Evolutionary conservation across 2,888 invertebrate genomes (phyloP), one percentile per base, ranked within the genome.

Genomic region (Dolichopus griseipennis): DNA sequence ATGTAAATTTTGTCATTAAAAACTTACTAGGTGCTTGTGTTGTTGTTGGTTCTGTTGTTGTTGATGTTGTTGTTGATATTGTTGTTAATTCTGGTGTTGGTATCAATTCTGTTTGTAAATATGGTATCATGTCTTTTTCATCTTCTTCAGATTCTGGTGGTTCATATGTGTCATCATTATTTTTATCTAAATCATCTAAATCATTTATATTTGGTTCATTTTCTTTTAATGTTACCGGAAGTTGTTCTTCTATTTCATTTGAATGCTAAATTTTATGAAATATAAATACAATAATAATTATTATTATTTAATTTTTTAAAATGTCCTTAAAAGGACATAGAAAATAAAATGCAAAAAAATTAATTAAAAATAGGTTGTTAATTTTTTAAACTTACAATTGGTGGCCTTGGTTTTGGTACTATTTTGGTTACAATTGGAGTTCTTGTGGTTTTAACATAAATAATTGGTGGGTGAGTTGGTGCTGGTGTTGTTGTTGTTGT

Each of bases 41-140:
- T 75, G 88, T 87, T 69, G 85, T 82, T 67, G 84, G 84, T 74
- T 83, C 83, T 70, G 85, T 78, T 43, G 88, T 87, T 27, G 87
- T 86, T 27, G 87, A 85, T 67, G 87, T 85, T 75, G 79, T 79
- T 77, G 80, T 77, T 75, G 78, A 75, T 67, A 65, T 71, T 71
- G 66, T 72, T 71, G 69, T 73, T 72, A 66, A 61, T 70, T 61
- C 67, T 69, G 66, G 64, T 66, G 66, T 68, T 69, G 33, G 67
- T 70, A 64, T 67, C 68, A 62, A 67, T 70, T 64, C 69, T 70
- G 69, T 70, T 70, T 67, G 70, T 37, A 37, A 34, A 37, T 37
- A 10, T 34, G 64, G 64, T 34, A 20, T n/a, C 8, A 34, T 33
- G 6, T 64, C 64, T 33, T 34, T 33, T 9, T 20, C 64, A 34